Evolutionary conservation across 1,140 invertebrate genomes (phyloP), one percentile per base, ranked within the genome.

Genomic region (Bombyx mandarina): DNA sequence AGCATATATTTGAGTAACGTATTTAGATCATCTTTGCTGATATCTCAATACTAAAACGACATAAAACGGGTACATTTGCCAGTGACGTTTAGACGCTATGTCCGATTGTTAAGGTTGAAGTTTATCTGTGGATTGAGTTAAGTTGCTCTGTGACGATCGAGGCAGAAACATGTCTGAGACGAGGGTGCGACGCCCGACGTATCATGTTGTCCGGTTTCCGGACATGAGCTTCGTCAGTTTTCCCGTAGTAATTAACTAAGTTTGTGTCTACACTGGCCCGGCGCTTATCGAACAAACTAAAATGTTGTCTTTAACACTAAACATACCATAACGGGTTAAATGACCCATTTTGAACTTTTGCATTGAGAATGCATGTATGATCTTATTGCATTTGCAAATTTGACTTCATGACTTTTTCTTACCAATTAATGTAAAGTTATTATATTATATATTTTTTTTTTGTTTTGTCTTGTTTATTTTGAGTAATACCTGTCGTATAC

Each of bases 141-240:
- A 8, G 47, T n/a, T 61, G 44, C 61, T 57, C 53, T 57, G 52
- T 58, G 50, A 62, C 53, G 44, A 18, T 22, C 67, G 69, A 68
- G 59, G 63, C 66, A 75, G 69, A 75, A 76, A 68, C 71, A 75
- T 73, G 73, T 75, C 68, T 60, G 68, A 77, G 77, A 82, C 71
- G 71, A 83, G 80, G 79, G 80, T 82, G 70, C 68, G 65, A 69
- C 68, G 53, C 49, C 51, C 65, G 61, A 69, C 64, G 76, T 77
- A 80, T 82, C 74, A 66, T 69, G 74, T 76, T 84, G 83, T 85
- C 83, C 83, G 83, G 83, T 83, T 86, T 86, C 79, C 83, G 79
- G 81, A 73, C 75, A 73, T 65, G 59, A 73, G 65, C 57, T 61
- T 55, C 43, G 54, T 45, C 59, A 52, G 52, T 66, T 68, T 60